A percentile compares a stretch with the other conserved stretches of the same genome.
These are phyloP conservation scores for Hirtodrosophila histrioides DNA, from an alignment of 2,888 invertebrate species.

Conservation along the genomic window DNA sequence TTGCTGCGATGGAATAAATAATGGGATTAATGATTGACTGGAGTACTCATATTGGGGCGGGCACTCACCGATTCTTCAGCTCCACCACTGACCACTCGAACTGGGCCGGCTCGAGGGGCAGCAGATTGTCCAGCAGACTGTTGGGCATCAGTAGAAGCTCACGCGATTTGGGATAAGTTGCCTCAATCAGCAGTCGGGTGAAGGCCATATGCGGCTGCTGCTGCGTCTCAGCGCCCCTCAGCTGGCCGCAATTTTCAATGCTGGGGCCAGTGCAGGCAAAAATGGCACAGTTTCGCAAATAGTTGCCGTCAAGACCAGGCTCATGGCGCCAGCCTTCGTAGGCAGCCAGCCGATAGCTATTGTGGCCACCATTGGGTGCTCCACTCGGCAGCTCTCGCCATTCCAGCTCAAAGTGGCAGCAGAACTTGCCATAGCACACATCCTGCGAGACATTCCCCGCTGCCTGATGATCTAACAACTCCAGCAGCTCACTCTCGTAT, in stretches of 20 bases:
- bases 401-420: constrained; percentile 74
- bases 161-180: constrained; percentile 55
- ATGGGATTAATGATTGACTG: too few relatives aligned
- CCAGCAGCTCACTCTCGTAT: constrained; percentile 51
- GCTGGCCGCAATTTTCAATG: constrained; percentile 71
- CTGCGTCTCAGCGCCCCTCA: constrained; percentile 17
- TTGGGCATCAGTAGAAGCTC: constrained; percentile 74
- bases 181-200: constrained; percentile 61
- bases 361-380: constrained; percentile 32
- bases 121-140: constrained; percentile 60
- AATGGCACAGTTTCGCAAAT: constrained; percentile 85
- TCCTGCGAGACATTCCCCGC: constrained; percentile 4
- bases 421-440: constrained; percentile 61
- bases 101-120: constrained; percentile 71
- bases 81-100: constrained; percentile 65
- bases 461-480: constrained; percentile 2
- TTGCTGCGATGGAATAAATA: constrained; percentile 16
- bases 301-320: constrained; percentile 79
- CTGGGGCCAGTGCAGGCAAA: constrained; percentile 83
- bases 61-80: constrained; percentile 27
- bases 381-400: constrained; percentile 29
- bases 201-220: constrained; percentile 51
- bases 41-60: too few relatives aligned
- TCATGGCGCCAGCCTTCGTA: constrained; percentile 85
- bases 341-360: constrained; percentile 84